Base-by-base conservation (phyloP, 2,113 vertebrate genomes). In the Xerus inauris region DNA sequence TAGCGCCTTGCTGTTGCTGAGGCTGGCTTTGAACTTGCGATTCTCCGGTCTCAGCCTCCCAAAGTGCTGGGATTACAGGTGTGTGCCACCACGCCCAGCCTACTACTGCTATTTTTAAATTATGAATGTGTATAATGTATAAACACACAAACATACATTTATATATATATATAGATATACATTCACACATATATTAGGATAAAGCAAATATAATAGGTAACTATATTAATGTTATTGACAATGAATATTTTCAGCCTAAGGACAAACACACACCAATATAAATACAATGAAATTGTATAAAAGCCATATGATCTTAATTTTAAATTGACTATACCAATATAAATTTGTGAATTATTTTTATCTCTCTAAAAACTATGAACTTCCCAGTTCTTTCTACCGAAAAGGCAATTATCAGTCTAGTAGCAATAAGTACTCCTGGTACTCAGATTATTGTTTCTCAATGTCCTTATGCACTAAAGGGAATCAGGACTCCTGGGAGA, bases 291-390 rank as follows among this genome's bases (percentile, higher is more conserved):
- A 69, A 62, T 94, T 59, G 76, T 35, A 14, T 91, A 91, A 85
- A 89, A 85, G 3, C 30, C 64, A 89, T 64, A 13, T 26, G 38
- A 54, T 69, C 26, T 85, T 81, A 54, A 67, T 59, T 86, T 90
- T 75, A 24, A 80, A 81, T 90, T 89, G 6, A 24, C 51, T 13
- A 32, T 54, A 88, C 54, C 20, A 85, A 45, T 94, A 71, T 79
- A 24, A 88, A 79, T 71, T 77, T 88, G 30, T 79, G 5, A 84
- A 83, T 77, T 71, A 45, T 54, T 91, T 83, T 72, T 92, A 87
- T 72, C 24, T 85, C 77, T 88, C 59, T 64, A 91, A 83, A 92
- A 92, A 72, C 6, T 79, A 54, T 35, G 42, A 49, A 76, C 35
- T 87, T 65, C 30, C 42, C 16, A 96, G 62, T 72, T 76, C 35